phyloP scores from a whole-genome alignment of 2,888 invertebrate genomes.

The Cantharis flavilabris region DNA sequence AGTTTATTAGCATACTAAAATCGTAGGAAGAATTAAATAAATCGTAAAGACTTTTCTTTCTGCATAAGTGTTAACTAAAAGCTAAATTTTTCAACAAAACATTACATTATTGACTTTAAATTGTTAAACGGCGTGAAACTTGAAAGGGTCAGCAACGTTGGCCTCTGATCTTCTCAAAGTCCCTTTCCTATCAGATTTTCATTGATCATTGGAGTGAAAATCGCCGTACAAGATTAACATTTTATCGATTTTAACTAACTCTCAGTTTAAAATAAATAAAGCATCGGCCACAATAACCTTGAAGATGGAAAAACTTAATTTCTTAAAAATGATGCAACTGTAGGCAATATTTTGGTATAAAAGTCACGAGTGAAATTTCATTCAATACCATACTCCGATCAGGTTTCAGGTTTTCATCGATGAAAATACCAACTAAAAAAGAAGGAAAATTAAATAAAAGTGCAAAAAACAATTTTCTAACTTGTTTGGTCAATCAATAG shows the following conservation, averaged over 20 bases:
- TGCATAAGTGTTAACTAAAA: constrained; percentile 6
- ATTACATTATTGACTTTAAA: constrained; percentile 20
- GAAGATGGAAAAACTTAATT: background rate
- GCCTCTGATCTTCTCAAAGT: constrained; percentile 19
- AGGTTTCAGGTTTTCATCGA: constrained; percentile 3
- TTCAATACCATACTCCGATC: constrained; percentile 2
- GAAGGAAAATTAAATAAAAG: constrained; percentile 10
- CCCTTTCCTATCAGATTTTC: constrained; percentile 12
- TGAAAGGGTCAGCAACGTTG: constrained; percentile 22
- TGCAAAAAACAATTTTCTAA: background rate
- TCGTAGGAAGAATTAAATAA: background rate
- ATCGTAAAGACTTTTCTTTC: background rate
- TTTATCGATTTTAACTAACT: background rate
- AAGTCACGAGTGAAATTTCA: background rate
- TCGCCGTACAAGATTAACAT: background rate
- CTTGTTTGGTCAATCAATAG: background rate
- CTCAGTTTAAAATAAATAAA: background rate
- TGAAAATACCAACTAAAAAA: constrained; percentile 5
- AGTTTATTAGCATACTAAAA: background rate
- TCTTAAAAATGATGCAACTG: background rate
- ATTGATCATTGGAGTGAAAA: constrained; percentile 7
- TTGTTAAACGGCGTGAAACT: constrained; percentile 23
- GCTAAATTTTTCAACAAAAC: constrained; percentile 12
- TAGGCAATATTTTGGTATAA: background rate
- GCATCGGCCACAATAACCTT: background rate